Percentiles rank a stretch among this genome's conserved stretches.
Conservation (phyloP, 2,797 vertebrate species). For the Geotrypetes seraphini region DNA sequence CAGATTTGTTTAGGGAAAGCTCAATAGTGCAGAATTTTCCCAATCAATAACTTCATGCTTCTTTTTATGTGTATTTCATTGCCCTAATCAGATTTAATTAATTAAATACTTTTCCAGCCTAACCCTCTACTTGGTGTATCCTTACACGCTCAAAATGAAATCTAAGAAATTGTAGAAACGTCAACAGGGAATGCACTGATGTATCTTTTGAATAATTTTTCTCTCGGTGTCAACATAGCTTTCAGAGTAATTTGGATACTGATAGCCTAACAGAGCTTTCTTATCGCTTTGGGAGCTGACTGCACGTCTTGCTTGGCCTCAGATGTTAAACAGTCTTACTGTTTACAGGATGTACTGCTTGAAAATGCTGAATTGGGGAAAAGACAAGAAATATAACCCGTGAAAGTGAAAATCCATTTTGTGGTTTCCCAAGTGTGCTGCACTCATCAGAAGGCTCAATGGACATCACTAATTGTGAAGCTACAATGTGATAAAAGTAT, state of each 20-base stretch:
- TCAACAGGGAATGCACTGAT: not conserved
- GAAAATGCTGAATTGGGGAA: not conserved
- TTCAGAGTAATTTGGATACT: not conserved
- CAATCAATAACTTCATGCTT: not conserved
- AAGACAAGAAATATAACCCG: too few relatives aligned
- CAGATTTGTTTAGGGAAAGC: not conserved
- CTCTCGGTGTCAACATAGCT: not conserved
- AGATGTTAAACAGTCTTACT: not conserved
- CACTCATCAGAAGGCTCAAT: too few relatives aligned
- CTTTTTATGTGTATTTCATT: not conserved
- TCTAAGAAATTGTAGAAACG: rapidly evolving
- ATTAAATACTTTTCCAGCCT: not conserved
- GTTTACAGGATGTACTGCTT: not conserved
- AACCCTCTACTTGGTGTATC: not conserved
- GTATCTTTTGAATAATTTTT: rapidly evolving
- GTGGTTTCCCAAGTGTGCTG: rapidly evolving
- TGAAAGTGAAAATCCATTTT: rapidly evolving
- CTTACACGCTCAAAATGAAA: too few relatives aligned
- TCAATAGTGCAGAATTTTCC: not conserved
- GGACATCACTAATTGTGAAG: too few relatives aligned
- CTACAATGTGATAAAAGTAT: too few relatives aligned
- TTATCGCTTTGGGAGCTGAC: not conserved
- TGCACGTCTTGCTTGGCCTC: not conserved
- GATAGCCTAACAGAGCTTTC: not conserved
- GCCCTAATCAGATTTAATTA: not conserved